Percentiles rank a stretch among this genome's conserved stretches.
Conservation (phyloP, 2,888 invertebrate genomes). For the Rutpela maculata region DNA sequence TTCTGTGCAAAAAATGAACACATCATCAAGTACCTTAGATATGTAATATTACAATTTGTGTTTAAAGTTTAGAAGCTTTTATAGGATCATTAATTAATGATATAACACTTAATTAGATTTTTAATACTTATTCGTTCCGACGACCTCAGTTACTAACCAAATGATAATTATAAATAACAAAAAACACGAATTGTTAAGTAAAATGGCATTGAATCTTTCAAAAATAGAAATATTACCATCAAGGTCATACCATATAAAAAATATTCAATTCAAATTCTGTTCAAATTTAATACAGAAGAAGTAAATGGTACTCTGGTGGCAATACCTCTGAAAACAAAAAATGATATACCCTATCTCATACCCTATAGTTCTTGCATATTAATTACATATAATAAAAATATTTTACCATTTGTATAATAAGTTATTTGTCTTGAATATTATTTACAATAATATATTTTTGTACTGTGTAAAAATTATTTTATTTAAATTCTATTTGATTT, state of each 20-base stretch:
- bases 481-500: no score
- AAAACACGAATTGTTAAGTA: conserved; percentile 4
- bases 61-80: background rate
- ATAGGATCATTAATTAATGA: background rate
- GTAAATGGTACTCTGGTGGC: no score
- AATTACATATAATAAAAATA: background rate
- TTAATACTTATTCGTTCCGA: background rate
- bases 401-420: no score
- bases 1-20: no score
- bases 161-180: background rate
- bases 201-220: background rate
- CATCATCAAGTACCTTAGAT: no score
- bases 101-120: background rate
- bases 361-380: background rate
- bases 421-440: no score
- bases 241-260: background rate
- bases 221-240: conserved; percentile 5
- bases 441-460: no score
- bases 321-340: no score
- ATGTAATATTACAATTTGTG: no score
- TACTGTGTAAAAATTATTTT: no score
- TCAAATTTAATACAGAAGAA: no score
- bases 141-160: background rate
- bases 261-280: background rate
- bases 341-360: no score